Evolutionary conservation across 2,113 vertebrate genomes (phyloP), one percentile per base, ranked within the genome.

Genomic region (Daubentonia madagascariensis): DNA sequence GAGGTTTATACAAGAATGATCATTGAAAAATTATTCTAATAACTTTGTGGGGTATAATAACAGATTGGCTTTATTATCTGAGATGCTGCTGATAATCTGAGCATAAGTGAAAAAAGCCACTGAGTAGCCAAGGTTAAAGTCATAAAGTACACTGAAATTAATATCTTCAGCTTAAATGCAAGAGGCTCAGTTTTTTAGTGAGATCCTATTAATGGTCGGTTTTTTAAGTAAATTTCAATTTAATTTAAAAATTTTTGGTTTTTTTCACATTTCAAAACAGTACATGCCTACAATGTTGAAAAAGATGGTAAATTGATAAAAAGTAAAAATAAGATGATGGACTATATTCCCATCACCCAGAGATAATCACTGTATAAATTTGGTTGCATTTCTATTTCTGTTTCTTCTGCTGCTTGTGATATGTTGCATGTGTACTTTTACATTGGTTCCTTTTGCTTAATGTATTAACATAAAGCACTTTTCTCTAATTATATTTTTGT

Each of bases 401-500:
- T 54, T 85, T 95, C 43, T 6, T 54, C 32, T 68, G 40, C n/a
- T 92, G 67, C 32, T 93, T 95, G 43, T 92, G 30, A 86, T 95
- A 20, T 85, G 54, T 28, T 70, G 3, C 83, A 73, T 75, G 9
- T 75, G 1, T 18, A 94, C 11, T 80, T 96, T 92, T 95, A 52
- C 1, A 30, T 72, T n/a, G 52, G 6, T 76, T 81, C 16, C 43
- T 96, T 95, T 96, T 70, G 54, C 18, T 91, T 93, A 84, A 85
- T 45, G 76, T 65, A 72, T 28, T 75, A 88, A 57, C 50, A 14
- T 65, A 68, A 81, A 79, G 22, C 45, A 43, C 85, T 96, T 94
- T 84, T 80, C 72, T 91, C 40, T 61, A 73, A 85, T 68, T 94
- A 12, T 93, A 30, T 91, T 97, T 89, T 76, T 90, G 59, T 96